Percentiles rank a stretch among this genome's conserved stretches.
Evolutionary conservation across 1,140 invertebrate genomes (phyloP).

Genomic region (Brachionus sp.): DNA sequence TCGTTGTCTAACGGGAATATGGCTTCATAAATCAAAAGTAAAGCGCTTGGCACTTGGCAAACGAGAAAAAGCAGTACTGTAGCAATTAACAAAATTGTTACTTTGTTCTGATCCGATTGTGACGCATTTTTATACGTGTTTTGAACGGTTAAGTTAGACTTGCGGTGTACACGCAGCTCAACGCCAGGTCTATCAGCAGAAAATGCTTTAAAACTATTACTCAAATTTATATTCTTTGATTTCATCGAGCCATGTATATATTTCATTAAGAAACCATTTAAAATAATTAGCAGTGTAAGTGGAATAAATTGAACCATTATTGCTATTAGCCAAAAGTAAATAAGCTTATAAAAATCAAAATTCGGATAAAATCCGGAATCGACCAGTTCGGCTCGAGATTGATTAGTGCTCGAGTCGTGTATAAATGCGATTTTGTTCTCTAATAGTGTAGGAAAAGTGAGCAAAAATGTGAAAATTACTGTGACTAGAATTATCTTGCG

Average conservation of each 20-base stretch:
- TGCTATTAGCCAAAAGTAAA: constrained; percentile 34
- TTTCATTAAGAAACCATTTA: constrained; percentile 28
- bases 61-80: constrained; percentile 16
- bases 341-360: constrained; percentile 28
- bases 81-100: constrained; percentile 28
- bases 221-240: background rate
- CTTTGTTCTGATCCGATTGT: constrained; percentile 35
- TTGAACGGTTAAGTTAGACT: background rate
- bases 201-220: background rate
- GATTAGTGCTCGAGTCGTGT: background rate
- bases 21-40: background rate
- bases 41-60: constrained; percentile 31
- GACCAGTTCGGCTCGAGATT: background rate
- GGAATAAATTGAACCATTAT: constrained; percentile 41
- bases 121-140: background rate
- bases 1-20: background rate
- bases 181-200: background rate
- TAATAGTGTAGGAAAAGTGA: constrained; percentile 36
- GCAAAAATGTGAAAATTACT: background rate
- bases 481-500: constrained; percentile 14
- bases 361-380: constrained; percentile 16
- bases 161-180: background rate
- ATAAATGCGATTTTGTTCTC: constrained; percentile 20
- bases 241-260: constrained; percentile 29
- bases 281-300: background rate